Evolutionary conservation across 2,888 invertebrate genomes (phyloP), one percentile per base, ranked within the genome.

Genomic region (Drosophila ezoana): DNA sequence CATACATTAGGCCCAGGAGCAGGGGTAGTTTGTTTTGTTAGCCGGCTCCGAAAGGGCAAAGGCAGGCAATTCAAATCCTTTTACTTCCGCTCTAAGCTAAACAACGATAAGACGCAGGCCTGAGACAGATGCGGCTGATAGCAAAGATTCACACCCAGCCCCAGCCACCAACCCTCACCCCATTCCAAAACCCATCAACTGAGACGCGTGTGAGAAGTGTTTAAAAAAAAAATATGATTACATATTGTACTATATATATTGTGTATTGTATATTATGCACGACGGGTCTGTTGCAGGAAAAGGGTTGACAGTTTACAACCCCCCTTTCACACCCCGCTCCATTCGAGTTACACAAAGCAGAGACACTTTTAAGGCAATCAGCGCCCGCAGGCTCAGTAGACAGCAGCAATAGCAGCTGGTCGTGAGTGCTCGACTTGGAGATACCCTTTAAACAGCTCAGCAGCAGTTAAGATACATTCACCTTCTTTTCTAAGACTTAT

Each of bases 81-180:
- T 84, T 84, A 84, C 83, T 84, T 84, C 83, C 83, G 87, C 82
- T 74, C 72, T 53, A 76, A 73, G 81, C 62, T 49, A 61, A 47
- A 53, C 52, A 66, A 44, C 58, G 47, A 52, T 28, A 54, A 65
- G 57, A 61, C 18, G 51, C 43, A 58, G 41, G 37, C 58, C 28
- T 35, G 53, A 80, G 65, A 71, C 83, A 87, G 87, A 87, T 84
- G 87, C 77, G 68, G 59, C 87, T 84, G 87, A 84, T 84, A 84
- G 82, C 87, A 72, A 65, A 61, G 66, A 87, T 82, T 82, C 80
- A 70, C 81, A 82, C 68, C 44, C 52, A 32, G 2, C 33, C n/a
- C 38, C n/a, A n/a, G n/a, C n/a, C n/a, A n/a, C n/a, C n/a, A n/a
- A 8, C 48, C 16, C 54, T 35, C 54, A 13, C 45, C 6, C 13